Evolutionary conservation across 2,113 vertebrate species (phyloP).

Genomic region (Cavia porcellus): DNA sequence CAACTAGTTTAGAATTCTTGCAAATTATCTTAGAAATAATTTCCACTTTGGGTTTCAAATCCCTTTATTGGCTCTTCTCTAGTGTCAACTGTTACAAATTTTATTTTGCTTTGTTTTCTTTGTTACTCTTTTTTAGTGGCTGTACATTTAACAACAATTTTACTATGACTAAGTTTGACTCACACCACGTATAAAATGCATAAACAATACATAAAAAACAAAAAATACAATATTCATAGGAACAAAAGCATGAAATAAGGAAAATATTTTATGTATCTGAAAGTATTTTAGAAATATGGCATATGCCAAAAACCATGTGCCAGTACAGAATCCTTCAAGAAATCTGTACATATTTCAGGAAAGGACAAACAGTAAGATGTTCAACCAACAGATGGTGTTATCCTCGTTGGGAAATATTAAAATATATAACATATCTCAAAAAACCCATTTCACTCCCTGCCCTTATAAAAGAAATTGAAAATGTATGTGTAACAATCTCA

Average conservation of each 20-base stretch:
- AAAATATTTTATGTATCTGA: not conserved
- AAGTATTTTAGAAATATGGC: not conserved
- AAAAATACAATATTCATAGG: not conserved
- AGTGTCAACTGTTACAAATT: not conserved
- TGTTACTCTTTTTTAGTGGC: not conserved
- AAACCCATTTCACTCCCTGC: not conserved
- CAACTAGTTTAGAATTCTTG: not conserved
- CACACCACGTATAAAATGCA: not conserved
- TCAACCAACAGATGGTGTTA: not conserved
- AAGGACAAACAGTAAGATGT: not conserved
- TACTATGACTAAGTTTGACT: conserved; percentile 36
- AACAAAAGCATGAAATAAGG: not conserved
- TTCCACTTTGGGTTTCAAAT: not conserved
- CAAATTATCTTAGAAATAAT: not conserved
- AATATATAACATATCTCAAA: not conserved
- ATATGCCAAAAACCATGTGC: not conserved
- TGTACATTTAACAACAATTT: not conserved
- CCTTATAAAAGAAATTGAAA: not conserved
- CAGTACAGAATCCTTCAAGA: not conserved
- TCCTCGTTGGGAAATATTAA: not conserved
- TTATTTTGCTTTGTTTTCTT: not conserved
- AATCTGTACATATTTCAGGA: not conserved
- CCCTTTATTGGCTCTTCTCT: not conserved
- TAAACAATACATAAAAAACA: not conserved
- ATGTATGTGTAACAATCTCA: not conserved